Percentiles rank a stretch among this genome's conserved stretches.
phyloP scores from a whole-genome alignment of 1,140 invertebrate genomes.

The Rhizoglyphus robini region DNA sequence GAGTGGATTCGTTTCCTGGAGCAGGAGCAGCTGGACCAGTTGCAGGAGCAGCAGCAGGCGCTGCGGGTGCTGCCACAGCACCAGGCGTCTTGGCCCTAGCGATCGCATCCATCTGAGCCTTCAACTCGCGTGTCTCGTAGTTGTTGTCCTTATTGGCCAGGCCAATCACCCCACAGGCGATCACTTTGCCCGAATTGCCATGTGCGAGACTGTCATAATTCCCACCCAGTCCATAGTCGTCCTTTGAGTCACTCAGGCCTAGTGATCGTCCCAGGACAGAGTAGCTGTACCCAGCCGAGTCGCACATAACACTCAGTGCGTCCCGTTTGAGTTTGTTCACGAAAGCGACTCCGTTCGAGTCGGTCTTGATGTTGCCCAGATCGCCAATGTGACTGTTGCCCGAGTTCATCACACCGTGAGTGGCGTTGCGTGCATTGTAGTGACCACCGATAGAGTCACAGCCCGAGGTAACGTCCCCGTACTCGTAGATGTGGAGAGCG shows the following conservation, averaged over 20 bases:
- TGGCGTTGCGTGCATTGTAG: slow-evolving; percentile 60
- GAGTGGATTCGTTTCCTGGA: too few relatives aligned
- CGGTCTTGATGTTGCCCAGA: slow-evolving; percentile 71
- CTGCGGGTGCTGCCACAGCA: too few relatives aligned
- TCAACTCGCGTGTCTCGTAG: slow-evolving; percentile 6
- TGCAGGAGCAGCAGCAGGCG: too few relatives aligned
- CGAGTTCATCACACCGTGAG: slow-evolving; percentile 30
- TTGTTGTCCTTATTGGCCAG: slow-evolving; percentile 16
- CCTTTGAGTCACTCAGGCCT: slow-evolving; percentile 36
- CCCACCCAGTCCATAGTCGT: slow-evolving; percentile 52
- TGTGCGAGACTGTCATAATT: slow-evolving; percentile 83
- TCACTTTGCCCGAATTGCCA: slow-evolving; percentile 84
- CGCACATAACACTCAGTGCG: background rate
- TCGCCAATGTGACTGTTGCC: slow-evolving; percentile 62
- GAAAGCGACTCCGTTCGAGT: slow-evolving; percentile 52
- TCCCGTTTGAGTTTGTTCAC: slow-evolving; percentile 42
- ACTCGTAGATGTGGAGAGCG: slow-evolving; percentile 94
- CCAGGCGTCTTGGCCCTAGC: background rate
- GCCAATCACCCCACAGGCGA: slow-evolving; percentile 93
- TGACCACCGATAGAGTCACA: slow-evolving; percentile 89
- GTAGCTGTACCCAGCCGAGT: slow-evolving; percentile 31
- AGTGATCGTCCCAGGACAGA: slow-evolving; percentile 36
- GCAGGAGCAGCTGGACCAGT: too few relatives aligned
- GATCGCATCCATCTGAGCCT: background rate
- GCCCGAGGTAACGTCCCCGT: slow-evolving; percentile 88